Percentiles rank a stretch among this genome's conserved stretches.
phyloP scores from a whole-genome alignment of 2,888 invertebrate genomes.

The Parapristionchus giblindavisi region DNA sequence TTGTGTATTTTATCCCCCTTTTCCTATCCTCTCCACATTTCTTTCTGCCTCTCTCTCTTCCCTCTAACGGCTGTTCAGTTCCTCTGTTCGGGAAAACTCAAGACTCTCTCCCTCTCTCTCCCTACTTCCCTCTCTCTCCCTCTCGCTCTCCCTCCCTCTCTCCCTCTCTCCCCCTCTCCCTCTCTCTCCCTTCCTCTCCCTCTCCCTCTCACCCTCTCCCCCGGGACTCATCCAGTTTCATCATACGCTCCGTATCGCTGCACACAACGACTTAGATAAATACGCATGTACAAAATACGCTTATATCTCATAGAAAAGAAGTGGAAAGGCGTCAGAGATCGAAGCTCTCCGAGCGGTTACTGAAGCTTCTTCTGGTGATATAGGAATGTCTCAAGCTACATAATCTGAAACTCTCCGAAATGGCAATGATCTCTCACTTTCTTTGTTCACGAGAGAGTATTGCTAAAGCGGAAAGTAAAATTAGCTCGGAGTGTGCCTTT shows the following conservation, averaged over 20 bases:
- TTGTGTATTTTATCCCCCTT: not conserved
- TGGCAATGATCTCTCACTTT: too few species aligned
- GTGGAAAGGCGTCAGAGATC: not conserved
- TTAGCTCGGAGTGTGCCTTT: too few species aligned
- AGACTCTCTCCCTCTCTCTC: conserved; percentile 18
- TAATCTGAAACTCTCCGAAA: too few species aligned
- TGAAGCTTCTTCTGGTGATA: too few species aligned
- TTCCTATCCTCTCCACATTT: not conserved
- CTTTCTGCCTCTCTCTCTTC: not conserved
- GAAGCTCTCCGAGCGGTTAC: too few species aligned
- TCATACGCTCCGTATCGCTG: not conserved
- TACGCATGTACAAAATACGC: not conserved
- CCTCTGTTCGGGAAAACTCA: too few species aligned
- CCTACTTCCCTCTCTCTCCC: not conserved
- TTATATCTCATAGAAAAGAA: not conserved
- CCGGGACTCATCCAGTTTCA: not conserved
- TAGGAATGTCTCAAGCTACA: too few species aligned
- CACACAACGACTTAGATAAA: too few species aligned
- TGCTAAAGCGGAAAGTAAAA: too few species aligned
- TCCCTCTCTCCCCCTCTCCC: not conserved
- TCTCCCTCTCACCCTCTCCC: not conserved
- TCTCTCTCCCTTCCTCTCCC: not conserved
- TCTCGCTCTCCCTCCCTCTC: not conserved
- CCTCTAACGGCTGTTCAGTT: too few species aligned
- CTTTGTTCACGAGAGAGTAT: too few species aligned